Conservation (phyloP, 2,113 vertebrate species). For the Zosterops borbonicus region DNA sequence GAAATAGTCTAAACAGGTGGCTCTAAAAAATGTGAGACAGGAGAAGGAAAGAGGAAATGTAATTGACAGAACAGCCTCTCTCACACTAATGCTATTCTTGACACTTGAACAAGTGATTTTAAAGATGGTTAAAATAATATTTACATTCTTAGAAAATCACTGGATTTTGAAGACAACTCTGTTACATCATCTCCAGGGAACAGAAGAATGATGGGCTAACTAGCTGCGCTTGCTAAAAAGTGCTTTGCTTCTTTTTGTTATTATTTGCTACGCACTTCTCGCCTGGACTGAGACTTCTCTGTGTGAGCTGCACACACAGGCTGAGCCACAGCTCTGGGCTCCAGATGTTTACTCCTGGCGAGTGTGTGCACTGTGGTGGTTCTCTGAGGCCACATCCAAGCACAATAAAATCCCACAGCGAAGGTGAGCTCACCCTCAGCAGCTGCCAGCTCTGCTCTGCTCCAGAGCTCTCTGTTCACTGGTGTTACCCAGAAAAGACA, state of each 20-base stretch:
- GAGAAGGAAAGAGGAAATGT: slow-evolving; percentile 5
- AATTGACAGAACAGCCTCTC: slow-evolving; percentile 1
- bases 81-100: slow-evolving; percentile 18
- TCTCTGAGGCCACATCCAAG: slow-evolving; percentile 1
- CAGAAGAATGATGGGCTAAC: slow-evolving; percentile 4
- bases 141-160: slow-evolving; percentile 36
- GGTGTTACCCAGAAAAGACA: neutral
- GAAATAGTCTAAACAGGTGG: neutral
- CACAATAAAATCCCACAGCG: neutral
- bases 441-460: neutral
- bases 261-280: neutral
- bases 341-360: slow-evolving; percentile 2
- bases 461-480: neutral
- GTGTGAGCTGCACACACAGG: neutral
- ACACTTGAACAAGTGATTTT: slow-evolving; percentile 43
- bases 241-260: neutral
- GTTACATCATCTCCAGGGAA: slow-evolving; percentile 3
- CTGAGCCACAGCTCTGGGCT: neutral
- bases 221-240: slow-evolving; percentile 8
- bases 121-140: slow-evolving; percentile 44
- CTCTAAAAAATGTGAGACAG: neutral
- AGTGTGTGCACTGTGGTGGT: neutral
- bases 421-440: slow-evolving; percentile 30
- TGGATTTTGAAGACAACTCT: slow-evolving; percentile 17
- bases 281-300: neutral